Evolutionary conservation across 35 echinoderm and acorn worm genomes (phyloP), one percentile per base, ranked within the genome.

Genomic region (Nesometra sesokonis): DNA sequence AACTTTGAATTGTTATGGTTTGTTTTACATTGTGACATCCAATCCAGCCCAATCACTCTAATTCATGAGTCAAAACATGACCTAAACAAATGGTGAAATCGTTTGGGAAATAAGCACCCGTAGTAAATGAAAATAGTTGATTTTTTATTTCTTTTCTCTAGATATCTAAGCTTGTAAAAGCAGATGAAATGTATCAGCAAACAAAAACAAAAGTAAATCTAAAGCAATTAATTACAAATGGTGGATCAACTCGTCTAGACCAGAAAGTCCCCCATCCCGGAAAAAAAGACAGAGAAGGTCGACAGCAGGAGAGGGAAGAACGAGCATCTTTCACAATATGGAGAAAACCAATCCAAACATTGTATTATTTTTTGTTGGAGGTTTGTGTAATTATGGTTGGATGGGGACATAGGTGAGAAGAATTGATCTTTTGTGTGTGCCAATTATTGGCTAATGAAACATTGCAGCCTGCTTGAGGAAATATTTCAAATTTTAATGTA

Each of bases 151-250:
- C 21, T 2, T 67, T 67, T 67, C 21, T 76, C 13, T 36, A 94
- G 93, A 79, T 94, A 17, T 32, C 34, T 23, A 90, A 77, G 46
- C 83, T 94, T 36, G 91, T 91, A 82, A 86, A 94, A 31, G 89
- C 93, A 37, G 93, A 94, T 57, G 43, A 77, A 79, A 94, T 94
- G 93, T 94, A 88, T 36, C 89, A 94, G 77, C 89, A 94, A 35
- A 90, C 87, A 78, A 87, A 91, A 35, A 30, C 87, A 36, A 88
- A 90, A 36, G 90, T 91, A 9, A 85, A 83, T 30, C 89, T 97
- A 0, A 89, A 86, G 40, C 86, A 97, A 29, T 82, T 97, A 13
- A 97, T 97, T 79, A 91, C 88, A 76, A 82, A 77, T 88, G 91
- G 91, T 31, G 88, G 88, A 0, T 11, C 17, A 23, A 36, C 40